Base-by-base conservation (phyloP, 2,797 vertebrate species). In the Microchirus variegatus region DNA sequence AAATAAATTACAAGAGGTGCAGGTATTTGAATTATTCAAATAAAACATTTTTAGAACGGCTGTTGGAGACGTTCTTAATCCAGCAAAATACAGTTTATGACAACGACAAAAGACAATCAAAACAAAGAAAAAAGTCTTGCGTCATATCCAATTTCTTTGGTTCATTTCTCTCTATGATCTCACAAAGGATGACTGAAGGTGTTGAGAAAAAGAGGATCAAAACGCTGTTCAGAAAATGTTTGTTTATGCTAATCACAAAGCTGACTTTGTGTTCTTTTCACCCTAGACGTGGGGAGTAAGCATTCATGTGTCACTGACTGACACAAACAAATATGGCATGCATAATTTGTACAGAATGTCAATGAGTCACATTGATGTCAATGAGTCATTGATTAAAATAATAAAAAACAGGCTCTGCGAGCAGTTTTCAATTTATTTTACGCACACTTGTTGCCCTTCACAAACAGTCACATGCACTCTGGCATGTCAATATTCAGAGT, bases 341-440 rank as follows among this genome's bases (percentile, higher is more conserved):
- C 18, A 62, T 54, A 81, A 56, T 67, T 59, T 63, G n/a, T 49
- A 50, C 56, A 59, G 43, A 17, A 35, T 42, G 13, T 36, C 41
- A 26, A 16, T 55, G 46, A 64, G 50, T 71, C 57, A 52, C 46
- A 35, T 48, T 48, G 22, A 59, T 62, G 43, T 77, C 64, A 73
- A 70, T 63, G 36, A 78, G 26, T 63, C 56, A 68, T 3, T 75
- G 46, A 53, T 31, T 42, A 15, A 56, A 42, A 56, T 72, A 36
- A 64, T 70, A 77, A 51, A 53, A 59, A 62, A n/a, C 53, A 53
- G 54, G 38, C 53, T 46, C 63, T 5, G 12, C 57, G 53, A 70
- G 63, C 14, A 41, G 53, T 63, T 53, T 60, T 70, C 45, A 61
- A 38, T 83, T 77, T 63, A 80, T 80, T 63, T 40, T 11, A 17